phyloP scores from a whole-genome alignment of 2,113 vertebrate species.

The Panthera tigris region DNA sequence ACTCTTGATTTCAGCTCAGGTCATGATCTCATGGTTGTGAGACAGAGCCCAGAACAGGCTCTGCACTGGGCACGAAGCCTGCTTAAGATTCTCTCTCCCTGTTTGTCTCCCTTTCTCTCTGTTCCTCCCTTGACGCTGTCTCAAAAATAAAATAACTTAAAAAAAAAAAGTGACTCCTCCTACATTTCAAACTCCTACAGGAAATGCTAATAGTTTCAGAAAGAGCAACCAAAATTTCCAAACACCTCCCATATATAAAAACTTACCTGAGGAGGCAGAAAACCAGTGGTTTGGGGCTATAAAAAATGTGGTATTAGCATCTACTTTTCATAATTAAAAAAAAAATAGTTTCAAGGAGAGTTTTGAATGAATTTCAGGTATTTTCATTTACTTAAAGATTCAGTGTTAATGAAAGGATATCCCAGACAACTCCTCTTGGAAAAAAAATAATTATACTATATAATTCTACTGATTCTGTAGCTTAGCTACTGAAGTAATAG shows the following conservation, averaged over 20 bases:
- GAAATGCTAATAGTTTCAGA: neutral
- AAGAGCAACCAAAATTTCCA: neutral
- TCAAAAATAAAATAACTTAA: no score
- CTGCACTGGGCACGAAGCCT: no score
- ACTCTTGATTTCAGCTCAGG: no score
- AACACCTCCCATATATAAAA: neutral
- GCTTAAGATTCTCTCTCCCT: no score
- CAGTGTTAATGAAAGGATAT: neutral
- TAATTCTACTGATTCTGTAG: neutral
- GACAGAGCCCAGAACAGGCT: no score
- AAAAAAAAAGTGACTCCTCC: neutral
- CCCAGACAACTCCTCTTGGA: neutral
- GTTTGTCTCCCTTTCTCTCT: no score
- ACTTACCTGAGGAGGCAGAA: neutral
- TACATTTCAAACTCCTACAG: neutral
- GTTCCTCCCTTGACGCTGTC: no score
- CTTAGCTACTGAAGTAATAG: neutral
- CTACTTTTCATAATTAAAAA: neutral
- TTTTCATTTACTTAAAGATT: neutral
- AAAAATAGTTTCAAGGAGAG: neutral
- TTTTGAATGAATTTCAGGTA: neutral
- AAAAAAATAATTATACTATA: neutral
- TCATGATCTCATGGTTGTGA: no score
- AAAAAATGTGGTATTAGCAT: neutral
- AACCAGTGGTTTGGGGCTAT: neutral